These are phyloP conservation scores for Himalopsyche japonica DNA, from an alignment of 2,888 invertebrate species.

Conservation along the genomic window DNA sequence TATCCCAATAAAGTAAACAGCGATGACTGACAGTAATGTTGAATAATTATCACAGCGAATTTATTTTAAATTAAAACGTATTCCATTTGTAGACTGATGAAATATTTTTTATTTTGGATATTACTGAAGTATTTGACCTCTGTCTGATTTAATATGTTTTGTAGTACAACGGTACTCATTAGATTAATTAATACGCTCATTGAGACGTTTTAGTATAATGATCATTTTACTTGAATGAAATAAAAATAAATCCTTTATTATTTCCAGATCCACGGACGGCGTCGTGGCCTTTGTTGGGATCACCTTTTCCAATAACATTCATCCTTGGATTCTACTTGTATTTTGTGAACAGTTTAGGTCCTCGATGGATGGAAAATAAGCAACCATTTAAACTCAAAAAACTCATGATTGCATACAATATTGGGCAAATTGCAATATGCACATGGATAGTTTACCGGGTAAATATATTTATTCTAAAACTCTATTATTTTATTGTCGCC, in stretches of 20 bases:
- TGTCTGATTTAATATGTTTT: too few species aligned
- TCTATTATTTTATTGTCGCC: neutral
- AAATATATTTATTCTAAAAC: conserved; percentile 43
- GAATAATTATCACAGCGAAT: too few species aligned
- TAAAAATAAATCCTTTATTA: neutral
- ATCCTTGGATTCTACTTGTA: conserved; percentile 66
- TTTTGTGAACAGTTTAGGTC: conserved; percentile 73
- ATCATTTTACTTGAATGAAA: too few species aligned
- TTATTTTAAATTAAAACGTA: too few species aligned
- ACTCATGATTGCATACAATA: conserved; percentile 69
- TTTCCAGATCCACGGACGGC: conserved; percentile 66
- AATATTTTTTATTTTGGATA: too few species aligned
- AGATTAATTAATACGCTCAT: too few species aligned
- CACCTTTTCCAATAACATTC: conserved; percentile 64
- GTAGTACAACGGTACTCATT: too few species aligned
- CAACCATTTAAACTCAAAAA: conserved; percentile 66
- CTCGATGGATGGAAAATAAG: conserved; percentile 69
- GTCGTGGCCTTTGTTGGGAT: conserved; percentile 66
- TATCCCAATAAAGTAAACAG: too few species aligned
- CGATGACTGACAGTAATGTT: too few species aligned
- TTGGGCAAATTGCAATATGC: conserved; percentile 66
- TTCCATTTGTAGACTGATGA: too few species aligned
- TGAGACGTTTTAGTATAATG: too few species aligned
- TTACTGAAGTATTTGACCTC: too few species aligned
- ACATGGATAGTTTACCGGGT: conserved; percentile 59